Evolutionary conservation across 1,140 invertebrate species (phyloP).

Genomic region (Drosophila sp.): DNA sequence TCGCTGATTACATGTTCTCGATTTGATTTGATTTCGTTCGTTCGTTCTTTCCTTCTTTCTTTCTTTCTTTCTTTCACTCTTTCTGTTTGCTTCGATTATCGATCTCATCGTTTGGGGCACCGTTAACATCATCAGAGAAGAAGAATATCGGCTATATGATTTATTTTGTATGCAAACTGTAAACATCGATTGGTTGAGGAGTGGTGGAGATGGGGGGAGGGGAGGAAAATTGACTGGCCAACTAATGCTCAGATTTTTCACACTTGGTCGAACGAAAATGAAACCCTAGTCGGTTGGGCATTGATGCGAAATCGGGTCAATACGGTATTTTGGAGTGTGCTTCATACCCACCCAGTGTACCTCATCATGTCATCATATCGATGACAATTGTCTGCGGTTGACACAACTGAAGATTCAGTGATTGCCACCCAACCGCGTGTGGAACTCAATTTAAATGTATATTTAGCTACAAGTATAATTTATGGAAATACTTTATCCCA

Average conservation of each 20-base stretch:
- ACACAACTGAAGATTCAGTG: constrained; percentile 37
- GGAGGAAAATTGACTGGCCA: constrained; percentile 22
- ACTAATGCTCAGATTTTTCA: constrained; percentile 70
- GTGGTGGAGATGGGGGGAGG: background rate
- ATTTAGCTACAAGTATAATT: constrained; percentile 35
- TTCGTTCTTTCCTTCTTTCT: background rate
- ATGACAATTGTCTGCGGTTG: constrained; percentile 50
- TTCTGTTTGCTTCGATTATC: background rate
- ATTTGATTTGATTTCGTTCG: constrained; percentile 34
- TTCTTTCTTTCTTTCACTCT: too few species aligned
- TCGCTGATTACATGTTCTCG: constrained; percentile 53
- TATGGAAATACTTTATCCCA: constrained; percentile 25
- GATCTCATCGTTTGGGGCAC: background rate
- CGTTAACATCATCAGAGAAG: background rate
- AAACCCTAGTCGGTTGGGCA: constrained; percentile 49
- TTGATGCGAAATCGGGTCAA: constrained; percentile 73
- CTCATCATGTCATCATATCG: constrained; percentile 27
- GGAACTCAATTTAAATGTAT: constrained; percentile 10
- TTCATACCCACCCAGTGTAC: background rate
- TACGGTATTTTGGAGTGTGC: constrained; percentile 68
- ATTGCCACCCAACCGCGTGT: constrained; percentile 9
- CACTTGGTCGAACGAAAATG: constrained; percentile 62
- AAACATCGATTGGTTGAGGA: background rate
- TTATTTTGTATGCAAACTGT: constrained; percentile 2
- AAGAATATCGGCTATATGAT: constrained; percentile 1